Evolutionary conservation across 2,797 vertebrate genomes (phyloP), one percentile per base, ranked within the genome.

Genomic region (Amphiprion clarkii): DNA sequence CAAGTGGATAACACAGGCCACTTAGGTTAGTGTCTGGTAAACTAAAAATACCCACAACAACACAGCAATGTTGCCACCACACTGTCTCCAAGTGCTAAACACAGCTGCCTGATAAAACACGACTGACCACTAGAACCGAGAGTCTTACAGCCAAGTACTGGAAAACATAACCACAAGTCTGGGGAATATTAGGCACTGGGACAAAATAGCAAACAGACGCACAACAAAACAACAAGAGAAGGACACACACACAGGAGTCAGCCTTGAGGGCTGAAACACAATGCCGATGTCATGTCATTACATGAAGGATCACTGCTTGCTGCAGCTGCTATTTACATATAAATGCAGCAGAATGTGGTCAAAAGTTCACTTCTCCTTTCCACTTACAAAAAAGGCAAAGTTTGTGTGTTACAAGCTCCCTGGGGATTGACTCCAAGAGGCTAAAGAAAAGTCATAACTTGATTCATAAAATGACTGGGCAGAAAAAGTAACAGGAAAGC

Each of bases 281-380:
- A 90, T 82, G 71, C 81, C 33, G 42, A 39, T 82, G 90, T 89
- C 88, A 84, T 88, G 89, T 88, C 88, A 81, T 84, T 85, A 89
- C 87, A 87, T 88, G 89, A 93, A 86, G 78, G 88, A 91, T 91
- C 86, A 61, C 87, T 71, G 85, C 79, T 77, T n/a, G 71, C 80
- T 82, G 79, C 88, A 85, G 91, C 81, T 88, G 83, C 66, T 87
- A 92, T 93, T 93, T 91, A 90, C 93, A 95, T 94, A 87, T 90
- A 92, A 94, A 94, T 93, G 88, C 89, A 79, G 60, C 81, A 83
- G 87, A 91, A 89, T 92, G 89, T 92, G 92, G 93, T 93, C 92
- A 94, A 94, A 87, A 92, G 94, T 93, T 95, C 93, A 94, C 78
- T 58, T 64, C 53, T 71, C 66, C 71, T 53, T 77, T 73, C 76